Evolutionary conservation across 2,797 vertebrate genomes (phyloP).

Genomic region (Galago senegalensis): DNA sequence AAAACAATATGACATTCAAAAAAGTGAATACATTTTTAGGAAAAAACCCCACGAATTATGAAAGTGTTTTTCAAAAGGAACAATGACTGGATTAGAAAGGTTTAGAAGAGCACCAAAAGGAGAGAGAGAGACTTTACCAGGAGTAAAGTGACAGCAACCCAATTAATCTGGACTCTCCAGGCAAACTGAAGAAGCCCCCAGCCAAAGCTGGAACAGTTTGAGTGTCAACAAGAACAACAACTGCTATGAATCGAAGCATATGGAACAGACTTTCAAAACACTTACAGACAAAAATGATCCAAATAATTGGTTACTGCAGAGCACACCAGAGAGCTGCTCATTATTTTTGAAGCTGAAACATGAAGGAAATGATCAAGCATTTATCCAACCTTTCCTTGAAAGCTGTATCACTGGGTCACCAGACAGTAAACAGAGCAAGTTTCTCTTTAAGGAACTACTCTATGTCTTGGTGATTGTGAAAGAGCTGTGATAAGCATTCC

Average conservation of each 20-base stretch:
- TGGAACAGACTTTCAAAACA: conserved; percentile 28
- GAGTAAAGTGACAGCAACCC: not conserved
- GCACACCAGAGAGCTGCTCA: not conserved
- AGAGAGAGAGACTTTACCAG: not conserved
- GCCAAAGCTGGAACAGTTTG: not conserved
- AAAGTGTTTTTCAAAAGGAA: not conserved
- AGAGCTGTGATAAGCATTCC: no score
- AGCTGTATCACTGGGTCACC: not conserved
- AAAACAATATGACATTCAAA: not conserved
- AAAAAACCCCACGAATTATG: not conserved
- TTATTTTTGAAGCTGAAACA: conserved; percentile 59
- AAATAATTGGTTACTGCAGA: conserved; percentile 52
- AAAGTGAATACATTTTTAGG: not conserved
- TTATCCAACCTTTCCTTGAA: not conserved
- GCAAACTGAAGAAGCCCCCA: not conserved
- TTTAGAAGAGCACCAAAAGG: not conserved
- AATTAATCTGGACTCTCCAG: not conserved
- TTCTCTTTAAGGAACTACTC: conserved; percentile 9
- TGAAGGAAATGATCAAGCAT: not conserved
- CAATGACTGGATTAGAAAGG: not conserved
- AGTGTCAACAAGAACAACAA: not conserved
- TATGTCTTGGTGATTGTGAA: not conserved
- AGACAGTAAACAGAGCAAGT: not conserved
- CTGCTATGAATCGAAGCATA: not conserved
- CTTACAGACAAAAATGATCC: conserved; percentile 25